phyloP scores from a whole-genome alignment of 2,797 vertebrate species.

The Galago senegalensis region DNA sequence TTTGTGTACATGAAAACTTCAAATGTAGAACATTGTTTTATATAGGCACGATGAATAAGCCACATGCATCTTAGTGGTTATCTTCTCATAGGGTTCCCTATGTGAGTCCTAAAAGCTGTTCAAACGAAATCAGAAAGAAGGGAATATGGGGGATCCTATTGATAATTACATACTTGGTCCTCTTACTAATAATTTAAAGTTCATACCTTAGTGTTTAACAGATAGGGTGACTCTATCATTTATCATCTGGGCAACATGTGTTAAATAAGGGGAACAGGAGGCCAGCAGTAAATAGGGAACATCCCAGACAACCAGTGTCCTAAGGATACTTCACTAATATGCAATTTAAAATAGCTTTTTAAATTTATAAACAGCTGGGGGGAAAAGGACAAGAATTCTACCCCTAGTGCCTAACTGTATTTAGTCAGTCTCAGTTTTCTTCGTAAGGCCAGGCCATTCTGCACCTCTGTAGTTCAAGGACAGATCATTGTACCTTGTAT shows the following conservation, averaged over 20 bases:
- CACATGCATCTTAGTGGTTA: not conserved
- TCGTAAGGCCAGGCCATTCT: not conserved
- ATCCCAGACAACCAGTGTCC: not conserved
- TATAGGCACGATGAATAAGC: not conserved
- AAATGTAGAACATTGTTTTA: not conserved
- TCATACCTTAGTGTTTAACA: not conserved
- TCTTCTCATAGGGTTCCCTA: not conserved
- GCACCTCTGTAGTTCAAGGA: not conserved
- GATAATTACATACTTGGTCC: not conserved
- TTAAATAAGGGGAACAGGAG: not conserved
- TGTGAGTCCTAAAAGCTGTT: not conserved
- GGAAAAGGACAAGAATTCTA: not conserved
- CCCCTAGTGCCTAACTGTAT: not conserved
- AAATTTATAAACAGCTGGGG: not conserved
- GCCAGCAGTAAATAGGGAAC: not conserved
- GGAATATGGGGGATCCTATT: not conserved
- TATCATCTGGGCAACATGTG: not conserved
- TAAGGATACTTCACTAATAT: not conserved
- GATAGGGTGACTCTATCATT: not conserved
- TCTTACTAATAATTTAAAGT: not conserved
- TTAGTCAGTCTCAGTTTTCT: not conserved
- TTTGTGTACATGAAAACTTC: not conserved
- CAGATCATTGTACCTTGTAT: not conserved
- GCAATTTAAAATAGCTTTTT: not conserved
- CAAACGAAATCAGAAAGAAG: not conserved